A percentile compares a stretch with the other conserved stretches of the same genome.
These are phyloP conservation scores for Aphodius sticticus DNA, from an alignment of 2,888 invertebrate species.

Conservation along the genomic window DNA sequence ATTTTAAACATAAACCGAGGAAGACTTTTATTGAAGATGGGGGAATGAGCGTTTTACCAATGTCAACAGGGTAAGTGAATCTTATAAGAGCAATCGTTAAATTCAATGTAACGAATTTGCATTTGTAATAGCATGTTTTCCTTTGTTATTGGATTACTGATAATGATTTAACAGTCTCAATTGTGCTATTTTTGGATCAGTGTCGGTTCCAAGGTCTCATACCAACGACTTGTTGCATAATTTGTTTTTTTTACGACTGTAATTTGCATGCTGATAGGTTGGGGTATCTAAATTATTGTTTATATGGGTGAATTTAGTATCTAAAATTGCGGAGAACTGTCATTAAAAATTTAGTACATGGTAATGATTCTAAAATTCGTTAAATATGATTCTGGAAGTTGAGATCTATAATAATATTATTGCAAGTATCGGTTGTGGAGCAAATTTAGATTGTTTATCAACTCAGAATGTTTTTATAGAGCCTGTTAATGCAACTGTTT, in stretches of 20 bases:
- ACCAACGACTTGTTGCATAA: not conserved
- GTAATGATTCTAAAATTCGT: too few relatives aligned
- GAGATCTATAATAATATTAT: too few relatives aligned
- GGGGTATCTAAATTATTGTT: not conserved
- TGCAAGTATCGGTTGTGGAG: too few relatives aligned
- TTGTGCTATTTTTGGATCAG: not conserved
- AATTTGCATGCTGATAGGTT: constrained; percentile 8
- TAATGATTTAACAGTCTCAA: not conserved
- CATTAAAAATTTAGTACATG: not conserved
- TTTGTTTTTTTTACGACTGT: constrained; percentile 23
- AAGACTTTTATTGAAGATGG: constrained; percentile 69
- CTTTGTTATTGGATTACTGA: not conserved
- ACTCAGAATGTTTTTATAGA: too few relatives aligned
- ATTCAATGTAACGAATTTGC: not conserved
- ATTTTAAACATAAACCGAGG: constrained; percentile 59
- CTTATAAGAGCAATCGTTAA: not conserved
- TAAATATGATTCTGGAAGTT: too few relatives aligned
- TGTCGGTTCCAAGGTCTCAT: not conserved
- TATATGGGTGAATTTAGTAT: not conserved
- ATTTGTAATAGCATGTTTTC: not conserved
- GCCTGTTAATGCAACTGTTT: too few relatives aligned
- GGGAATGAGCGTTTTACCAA: constrained; percentile 66
- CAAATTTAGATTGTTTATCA: too few relatives aligned
- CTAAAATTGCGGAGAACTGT: not conserved
- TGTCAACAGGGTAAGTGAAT: constrained; percentile 62